phyloP scores from a whole-genome alignment of 2,113 vertebrate species.

The Saccopteryx leptura region DNA sequence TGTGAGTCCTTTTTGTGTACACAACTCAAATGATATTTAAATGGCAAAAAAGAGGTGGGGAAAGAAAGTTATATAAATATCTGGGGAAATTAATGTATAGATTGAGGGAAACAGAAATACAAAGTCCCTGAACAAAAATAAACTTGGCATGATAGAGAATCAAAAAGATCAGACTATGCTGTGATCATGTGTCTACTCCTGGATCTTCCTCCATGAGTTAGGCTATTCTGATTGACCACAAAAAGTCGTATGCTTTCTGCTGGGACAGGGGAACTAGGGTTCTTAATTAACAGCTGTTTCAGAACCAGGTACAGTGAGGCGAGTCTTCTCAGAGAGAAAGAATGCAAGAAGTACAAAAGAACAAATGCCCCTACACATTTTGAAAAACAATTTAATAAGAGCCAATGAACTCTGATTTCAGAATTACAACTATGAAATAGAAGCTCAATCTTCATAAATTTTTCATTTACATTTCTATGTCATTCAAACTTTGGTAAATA shows the following conservation, averaged over 20 bases:
- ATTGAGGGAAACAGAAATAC: neutral
- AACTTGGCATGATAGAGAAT: neutral
- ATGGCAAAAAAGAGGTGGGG: neutral
- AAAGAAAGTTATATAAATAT: neutral
- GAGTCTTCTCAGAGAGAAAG: neutral
- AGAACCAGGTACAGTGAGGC: neutral
- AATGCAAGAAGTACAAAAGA: neutral
- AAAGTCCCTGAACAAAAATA: neutral
- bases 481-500: neutral
- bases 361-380: neutral
- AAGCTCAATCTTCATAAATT: neutral
- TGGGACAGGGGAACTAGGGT: fast-evolving
- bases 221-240: neutral
- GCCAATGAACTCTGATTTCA: neutral
- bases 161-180: neutral
- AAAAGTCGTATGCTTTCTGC: neutral
- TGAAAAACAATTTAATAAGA: neutral
- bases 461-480: neutral
- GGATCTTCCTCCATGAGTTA: neutral
- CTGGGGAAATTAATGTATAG: neutral
- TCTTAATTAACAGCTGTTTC: neutral
- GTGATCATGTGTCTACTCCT: neutral
- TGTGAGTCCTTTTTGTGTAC: neutral
- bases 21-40: neutral
- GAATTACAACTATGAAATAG: neutral